Conservation (phyloP, 2,888 invertebrate genomes). For the Scaptodrosophila latifasciaeformis region DNA sequence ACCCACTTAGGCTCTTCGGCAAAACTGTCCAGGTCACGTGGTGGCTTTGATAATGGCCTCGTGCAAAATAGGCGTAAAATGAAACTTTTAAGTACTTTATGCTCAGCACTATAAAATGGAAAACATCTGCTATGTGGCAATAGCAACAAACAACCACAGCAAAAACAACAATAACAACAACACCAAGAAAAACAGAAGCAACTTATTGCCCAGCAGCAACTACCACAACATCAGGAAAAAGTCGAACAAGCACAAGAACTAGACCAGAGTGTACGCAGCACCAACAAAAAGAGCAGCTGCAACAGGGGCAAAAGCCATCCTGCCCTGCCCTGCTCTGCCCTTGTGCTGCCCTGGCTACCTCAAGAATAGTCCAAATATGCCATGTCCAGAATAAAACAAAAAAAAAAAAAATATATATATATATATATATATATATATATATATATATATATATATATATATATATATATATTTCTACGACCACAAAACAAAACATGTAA, state of each 20-base stretch:
- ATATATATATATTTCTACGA: too few relatives aligned
- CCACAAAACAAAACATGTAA: too few relatives aligned
- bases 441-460: too few relatives aligned
- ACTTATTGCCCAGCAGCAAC: not conserved
- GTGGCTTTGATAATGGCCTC: slow-evolving; percentile 54
- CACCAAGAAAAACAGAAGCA: too few relatives aligned
- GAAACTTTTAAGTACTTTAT: slow-evolving; percentile 72
- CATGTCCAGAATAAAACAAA: slow-evolving; percentile 47
- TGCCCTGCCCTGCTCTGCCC: not conserved
- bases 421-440: too few relatives aligned
- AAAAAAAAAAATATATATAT: slow-evolving; percentile 25
- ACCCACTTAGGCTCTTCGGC: slow-evolving; percentile 10
- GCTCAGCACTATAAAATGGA: slow-evolving; percentile 44
- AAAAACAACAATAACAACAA: too few relatives aligned
- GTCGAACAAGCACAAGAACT: not conserved
- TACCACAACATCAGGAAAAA: not conserved
- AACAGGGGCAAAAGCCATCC: not conserved
- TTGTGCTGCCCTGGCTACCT: not conserved
- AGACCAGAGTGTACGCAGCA: not conserved
- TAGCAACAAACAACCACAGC: slow-evolving; percentile 46
- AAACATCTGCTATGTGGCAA: slow-evolving; percentile 64
- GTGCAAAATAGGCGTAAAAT: slow-evolving; percentile 69
- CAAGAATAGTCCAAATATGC: not conserved
- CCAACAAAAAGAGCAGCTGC: not conserved
- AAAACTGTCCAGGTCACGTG: slow-evolving; percentile 40